Conservation (phyloP, 2,888 invertebrate genomes). For the Athrips mouffetella region DNA sequence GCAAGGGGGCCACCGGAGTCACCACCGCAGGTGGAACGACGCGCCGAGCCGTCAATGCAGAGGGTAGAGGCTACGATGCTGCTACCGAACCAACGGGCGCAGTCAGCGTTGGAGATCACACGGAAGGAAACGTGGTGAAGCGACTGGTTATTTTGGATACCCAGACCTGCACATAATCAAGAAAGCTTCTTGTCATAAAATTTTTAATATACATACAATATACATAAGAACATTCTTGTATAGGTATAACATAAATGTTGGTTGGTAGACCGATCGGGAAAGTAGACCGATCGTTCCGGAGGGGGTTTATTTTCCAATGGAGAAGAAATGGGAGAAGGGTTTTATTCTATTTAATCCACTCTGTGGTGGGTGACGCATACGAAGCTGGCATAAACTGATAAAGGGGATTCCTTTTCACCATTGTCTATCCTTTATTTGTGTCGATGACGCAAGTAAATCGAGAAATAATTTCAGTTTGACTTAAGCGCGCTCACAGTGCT, state of each 20-base stretch:
- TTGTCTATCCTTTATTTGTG: too few relatives aligned
- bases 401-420: too few relatives aligned
- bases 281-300: too few relatives aligned
- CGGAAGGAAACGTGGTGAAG: slow-evolving; percentile 52
- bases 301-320: too few relatives aligned
- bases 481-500: too few relatives aligned
- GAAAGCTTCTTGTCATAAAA: not conserved
- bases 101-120: slow-evolving; percentile 38
- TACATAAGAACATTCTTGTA: too few relatives aligned
- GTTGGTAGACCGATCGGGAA: too few relatives aligned
- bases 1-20: slow-evolving; percentile 38
- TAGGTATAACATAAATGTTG: too few relatives aligned
- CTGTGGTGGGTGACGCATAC: too few relatives aligned
- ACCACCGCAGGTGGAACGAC: slow-evolving; percentile 45
- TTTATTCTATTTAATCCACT: too few relatives aligned
- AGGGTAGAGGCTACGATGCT: slow-evolving; percentile 29
- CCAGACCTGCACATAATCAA: slow-evolving; percentile 26
- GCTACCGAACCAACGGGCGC: slow-evolving; percentile 31
- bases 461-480: not conserved
- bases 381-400: too few relatives aligned
- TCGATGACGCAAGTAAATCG: slow-evolving; percentile 11
- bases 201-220: not conserved
- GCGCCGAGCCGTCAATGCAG: slow-evolving; percentile 34
- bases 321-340: too few relatives aligned
- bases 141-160: slow-evolving; percentile 26